Evolutionary conservation across 2,113 vertebrate species (phyloP).

Genomic region (Capreolus pygargus): DNA sequence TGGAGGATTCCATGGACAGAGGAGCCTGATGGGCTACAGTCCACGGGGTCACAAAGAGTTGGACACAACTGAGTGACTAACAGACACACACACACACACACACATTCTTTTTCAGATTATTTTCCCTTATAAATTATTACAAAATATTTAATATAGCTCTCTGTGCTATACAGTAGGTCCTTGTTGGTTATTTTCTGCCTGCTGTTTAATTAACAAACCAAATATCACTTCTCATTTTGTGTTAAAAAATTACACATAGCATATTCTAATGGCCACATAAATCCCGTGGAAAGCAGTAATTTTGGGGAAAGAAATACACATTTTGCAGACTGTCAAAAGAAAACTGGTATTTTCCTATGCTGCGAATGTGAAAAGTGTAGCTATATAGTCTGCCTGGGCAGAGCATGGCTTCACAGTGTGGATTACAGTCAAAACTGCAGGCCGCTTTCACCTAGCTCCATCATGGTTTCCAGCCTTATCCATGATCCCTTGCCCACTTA

Average conservation of each 20-base stretch:
- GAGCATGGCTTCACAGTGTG: neutral
- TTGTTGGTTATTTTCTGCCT: neutral
- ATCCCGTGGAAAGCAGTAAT: neutral
- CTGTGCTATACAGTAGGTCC: neutral
- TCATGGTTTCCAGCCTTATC: neutral
- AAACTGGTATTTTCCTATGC: neutral
- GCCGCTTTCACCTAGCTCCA: neutral
- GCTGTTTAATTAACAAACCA: conserved; percentile 33
- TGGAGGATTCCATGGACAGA: neutral
- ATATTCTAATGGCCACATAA: neutral
- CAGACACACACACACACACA: neutral
- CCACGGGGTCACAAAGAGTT: neutral
- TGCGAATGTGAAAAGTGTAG: neutral
- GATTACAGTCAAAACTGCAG: neutral
- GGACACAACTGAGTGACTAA: neutral
- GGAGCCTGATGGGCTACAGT: neutral
- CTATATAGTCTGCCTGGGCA: neutral
- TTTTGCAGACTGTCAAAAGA: conserved; percentile 16
- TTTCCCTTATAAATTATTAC: neutral
- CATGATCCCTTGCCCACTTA: neutral
- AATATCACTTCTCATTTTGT: neutral
- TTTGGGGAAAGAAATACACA: neutral
- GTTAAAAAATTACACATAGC: neutral
- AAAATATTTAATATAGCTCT: neutral
- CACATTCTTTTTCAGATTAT: neutral